Base-by-base conservation (phyloP, 1,140 invertebrate genomes). In the Drosophila malerkotliana region DNA sequence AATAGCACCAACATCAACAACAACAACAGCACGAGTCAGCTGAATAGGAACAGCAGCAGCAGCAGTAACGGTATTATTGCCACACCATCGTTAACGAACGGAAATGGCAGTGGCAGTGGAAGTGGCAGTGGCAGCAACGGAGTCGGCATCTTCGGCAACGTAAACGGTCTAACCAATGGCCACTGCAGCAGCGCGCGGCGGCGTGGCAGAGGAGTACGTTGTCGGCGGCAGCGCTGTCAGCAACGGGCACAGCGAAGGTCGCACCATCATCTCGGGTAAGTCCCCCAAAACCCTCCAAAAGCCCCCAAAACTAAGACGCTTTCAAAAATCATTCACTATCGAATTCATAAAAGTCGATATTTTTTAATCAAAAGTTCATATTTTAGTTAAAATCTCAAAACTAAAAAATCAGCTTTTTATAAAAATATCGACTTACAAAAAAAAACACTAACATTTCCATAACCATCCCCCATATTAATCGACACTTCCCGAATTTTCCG, bases 11-110 rank as follows among this genome's bases (percentile, higher is more conserved):
- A 56, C 28, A 62, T 32, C 28, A 67, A 41, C 28, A 81, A 82
- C 66, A 84, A 77, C 55, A 85, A 85, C 59, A 84, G 64, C 49
- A 49, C 72, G 21, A 84, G 81, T 49, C 80, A 84, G 66, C 81
- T 72, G 52, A 85, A 85, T 62, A 85, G 81, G 53, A 83, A 83
- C 52, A 84, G 26, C 26, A 28, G 28, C 56, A 84, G 24, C 56
- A 54, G 37, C 57, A 69, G 64, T 68, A 77, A 56, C 72, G 51
- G 55, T 52, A 68, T 68, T 57, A 64, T 56, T 73, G 59, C 75
- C 57, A 55, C 53, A 30, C 63, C 26, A 10, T 60, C 59, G 48
- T 64, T 52, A 28, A 52, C 63, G 45, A 64, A 67, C 59, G 63
- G 63, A 67, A 67, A 64, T 52, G 34, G 63, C 14, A 47, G 15